These are phyloP conservation scores for Parotia lawesii DNA, from an alignment of 2,113 vertebrate genomes.

Conservation along the genomic window DNA sequence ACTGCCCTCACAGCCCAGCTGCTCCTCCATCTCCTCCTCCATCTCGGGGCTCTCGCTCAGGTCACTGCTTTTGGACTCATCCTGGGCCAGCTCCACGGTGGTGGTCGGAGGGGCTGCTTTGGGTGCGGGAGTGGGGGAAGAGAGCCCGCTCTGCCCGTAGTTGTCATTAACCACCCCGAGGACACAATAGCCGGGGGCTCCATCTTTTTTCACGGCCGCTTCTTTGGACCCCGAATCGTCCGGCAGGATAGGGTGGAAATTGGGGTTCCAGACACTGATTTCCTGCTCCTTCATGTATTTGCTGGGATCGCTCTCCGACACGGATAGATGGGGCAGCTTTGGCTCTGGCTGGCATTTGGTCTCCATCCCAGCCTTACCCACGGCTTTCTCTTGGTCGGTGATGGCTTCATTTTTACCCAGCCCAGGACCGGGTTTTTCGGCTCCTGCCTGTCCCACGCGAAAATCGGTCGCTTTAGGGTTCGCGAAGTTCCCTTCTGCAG, in stretches of 20 bases:
- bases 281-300: slow-evolving; percentile 53
- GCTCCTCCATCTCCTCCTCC: slow-evolving; percentile 67
- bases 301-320: background rate
- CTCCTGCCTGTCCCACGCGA: slow-evolving; percentile 6
- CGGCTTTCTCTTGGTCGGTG: slow-evolving; percentile 62
- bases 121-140: background rate
- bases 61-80: slow-evolving; percentile 26
- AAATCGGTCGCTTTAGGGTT: slow-evolving; percentile 49
- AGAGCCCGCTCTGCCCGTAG: slow-evolving; percentile 19
- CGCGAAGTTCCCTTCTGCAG: slow-evolving; percentile 1
- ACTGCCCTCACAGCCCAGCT: slow-evolving; percentile 64
- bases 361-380: slow-evolving; percentile 50
- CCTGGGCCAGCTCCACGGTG: slow-evolving; percentile 71
- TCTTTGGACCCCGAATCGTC: slow-evolving; percentile 45
- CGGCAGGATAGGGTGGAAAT: slow-evolving; percentile 53
- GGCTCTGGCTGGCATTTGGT: slow-evolving; percentile 8
- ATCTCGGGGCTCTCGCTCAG: background rate
- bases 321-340: background rate
- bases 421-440: background rate
- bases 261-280: slow-evolving; percentile 73
- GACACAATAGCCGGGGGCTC: slow-evolving; percentile 65
- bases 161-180: slow-evolving; percentile 62
- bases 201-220: slow-evolving; percentile 56
- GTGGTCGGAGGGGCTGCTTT: slow-evolving; percentile 55
- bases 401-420: slow-evolving; percentile 51